These are phyloP conservation scores for Dryobotodes eremita DNA, from an alignment of 2,888 invertebrate genomes.

Conservation along the genomic window DNA sequence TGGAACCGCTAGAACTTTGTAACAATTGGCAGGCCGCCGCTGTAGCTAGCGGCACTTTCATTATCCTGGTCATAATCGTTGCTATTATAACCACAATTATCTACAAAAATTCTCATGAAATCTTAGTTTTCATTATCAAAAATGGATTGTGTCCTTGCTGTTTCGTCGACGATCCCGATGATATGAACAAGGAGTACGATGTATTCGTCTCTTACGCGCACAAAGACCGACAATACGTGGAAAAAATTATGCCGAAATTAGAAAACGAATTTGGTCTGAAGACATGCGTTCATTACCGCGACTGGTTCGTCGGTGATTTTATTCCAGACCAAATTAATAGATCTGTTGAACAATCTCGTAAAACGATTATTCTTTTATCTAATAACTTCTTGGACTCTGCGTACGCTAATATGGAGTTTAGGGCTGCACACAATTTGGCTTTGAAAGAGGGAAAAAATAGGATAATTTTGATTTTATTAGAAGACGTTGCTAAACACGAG, in stretches of 20 bases:
- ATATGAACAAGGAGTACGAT: conserved; percentile 40
- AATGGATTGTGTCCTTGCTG: conserved; percentile 54
- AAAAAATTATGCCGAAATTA: conserved; percentile 38
- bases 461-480: conserved; percentile 93
- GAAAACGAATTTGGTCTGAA: conserved; percentile 51
- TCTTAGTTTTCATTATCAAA: conserved; percentile 63
- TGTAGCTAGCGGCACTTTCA: conserved; percentile 47
- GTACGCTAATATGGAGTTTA: conserved; percentile 92
- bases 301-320: conserved; percentile 51
- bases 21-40: conserved; percentile 52
- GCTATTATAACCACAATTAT: conserved; percentile 26
- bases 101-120: conserved; percentile 62
- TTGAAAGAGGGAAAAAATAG: conserved; percentile 90
- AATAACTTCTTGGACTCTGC: conserved; percentile 78
- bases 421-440: conserved; percentile 88
- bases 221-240: conserved; percentile 26
- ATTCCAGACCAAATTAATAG: conserved; percentile 47
- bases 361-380: conserved; percentile 66
- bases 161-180: conserved; percentile 41
- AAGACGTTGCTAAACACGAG: conserved; percentile 88
- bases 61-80: conserved; percentile 33
- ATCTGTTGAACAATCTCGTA: conserved; percentile 49
- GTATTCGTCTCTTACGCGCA: conserved; percentile 49
- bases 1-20: conserved; percentile 67
- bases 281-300: conserved; percentile 49